A percentile compares a stretch with the other conserved stretches of the same genome.
Conservation (phyloP, 2,888 invertebrate species). For the Folsomia manolachei region DNA sequence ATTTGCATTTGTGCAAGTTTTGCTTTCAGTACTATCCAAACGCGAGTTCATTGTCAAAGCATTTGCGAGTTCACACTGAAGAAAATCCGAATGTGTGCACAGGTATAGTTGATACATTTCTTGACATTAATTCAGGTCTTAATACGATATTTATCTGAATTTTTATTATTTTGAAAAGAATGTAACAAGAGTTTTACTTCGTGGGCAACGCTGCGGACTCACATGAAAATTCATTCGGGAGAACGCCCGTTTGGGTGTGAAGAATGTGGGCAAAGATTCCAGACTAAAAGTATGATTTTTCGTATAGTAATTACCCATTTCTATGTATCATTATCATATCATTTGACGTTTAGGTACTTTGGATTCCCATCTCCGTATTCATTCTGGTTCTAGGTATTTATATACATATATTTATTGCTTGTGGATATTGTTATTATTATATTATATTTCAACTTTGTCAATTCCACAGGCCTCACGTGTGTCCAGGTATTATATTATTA, state of each 20-base stretch:
- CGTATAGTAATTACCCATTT: no score
- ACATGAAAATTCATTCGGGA: slow-evolving; percentile 35
- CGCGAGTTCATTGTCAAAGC: no score
- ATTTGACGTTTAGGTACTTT: slow-evolving; percentile 9
- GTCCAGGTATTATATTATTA: neutral
- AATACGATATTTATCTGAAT: no score
- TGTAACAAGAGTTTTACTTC: slow-evolving; percentile 14
- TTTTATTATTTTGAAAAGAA: neutral
- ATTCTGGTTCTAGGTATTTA: no score
- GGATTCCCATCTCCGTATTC: slow-evolving; percentile 28
- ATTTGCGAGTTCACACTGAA: slow-evolving; percentile 24
- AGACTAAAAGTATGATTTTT: slow-evolving; percentile 21
- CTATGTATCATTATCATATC: neutral
- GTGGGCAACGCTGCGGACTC: slow-evolving; percentile 28
- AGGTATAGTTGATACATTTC: slow-evolving; percentile 28
- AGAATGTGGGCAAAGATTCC: slow-evolving; percentile 27
- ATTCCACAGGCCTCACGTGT: slow-evolving; percentile 28
- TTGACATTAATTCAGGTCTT: slow-evolving; percentile 23
- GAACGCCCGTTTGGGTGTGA: slow-evolving; percentile 29
- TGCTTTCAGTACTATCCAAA: slow-evolving; percentile 22
- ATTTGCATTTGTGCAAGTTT: slow-evolving; percentile 35
- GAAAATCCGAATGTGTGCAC: slow-evolving; percentile 37
- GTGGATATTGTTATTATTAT: no score
- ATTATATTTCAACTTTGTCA: no score
- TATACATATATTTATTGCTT: no score